Conservation (phyloP, 2,797 vertebrate species). For the Anas bernieri region DNA sequence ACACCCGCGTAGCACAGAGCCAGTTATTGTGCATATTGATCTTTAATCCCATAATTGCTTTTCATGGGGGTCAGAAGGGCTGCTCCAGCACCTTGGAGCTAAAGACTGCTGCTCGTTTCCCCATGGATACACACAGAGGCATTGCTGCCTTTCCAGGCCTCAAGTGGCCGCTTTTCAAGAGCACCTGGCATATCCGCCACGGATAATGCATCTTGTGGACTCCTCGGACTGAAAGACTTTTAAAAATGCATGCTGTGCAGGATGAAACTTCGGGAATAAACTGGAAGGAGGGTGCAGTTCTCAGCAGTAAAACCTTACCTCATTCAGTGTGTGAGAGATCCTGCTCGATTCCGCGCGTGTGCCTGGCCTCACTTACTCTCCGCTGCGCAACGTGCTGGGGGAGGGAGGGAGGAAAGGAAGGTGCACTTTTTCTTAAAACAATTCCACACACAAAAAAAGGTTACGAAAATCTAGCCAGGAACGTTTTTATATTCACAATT, state of each 20-base stretch:
- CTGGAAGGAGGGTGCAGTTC: neutral
- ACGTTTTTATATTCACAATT: neutral
- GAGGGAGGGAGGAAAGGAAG: neutral
- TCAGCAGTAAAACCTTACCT: neutral
- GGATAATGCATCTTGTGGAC: neutral
- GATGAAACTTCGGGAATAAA: neutral
- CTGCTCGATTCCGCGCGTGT: fast-evolving
- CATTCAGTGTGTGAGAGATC: neutral
- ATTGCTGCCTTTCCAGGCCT: neutral
- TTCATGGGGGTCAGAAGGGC: neutral
- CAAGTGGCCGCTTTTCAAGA: neutral
- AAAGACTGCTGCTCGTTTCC: neutral
- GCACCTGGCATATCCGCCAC: neutral
- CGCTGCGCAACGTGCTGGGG: fast-evolving
- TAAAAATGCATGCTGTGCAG: neutral
- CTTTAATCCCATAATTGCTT: neutral
- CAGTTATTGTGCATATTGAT: neutral
- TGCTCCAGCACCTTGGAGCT: neutral
- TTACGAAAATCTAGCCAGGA: neutral
- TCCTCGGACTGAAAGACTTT: neutral
- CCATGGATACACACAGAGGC: neutral
- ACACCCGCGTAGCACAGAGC: neutral
- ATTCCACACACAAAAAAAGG: neutral
- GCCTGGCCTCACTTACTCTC: neutral
- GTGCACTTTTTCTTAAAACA: neutral